Evolutionary conservation across 1,140 invertebrate species (phyloP).

Genomic region (Leptinotarsa undecemlineata): DNA sequence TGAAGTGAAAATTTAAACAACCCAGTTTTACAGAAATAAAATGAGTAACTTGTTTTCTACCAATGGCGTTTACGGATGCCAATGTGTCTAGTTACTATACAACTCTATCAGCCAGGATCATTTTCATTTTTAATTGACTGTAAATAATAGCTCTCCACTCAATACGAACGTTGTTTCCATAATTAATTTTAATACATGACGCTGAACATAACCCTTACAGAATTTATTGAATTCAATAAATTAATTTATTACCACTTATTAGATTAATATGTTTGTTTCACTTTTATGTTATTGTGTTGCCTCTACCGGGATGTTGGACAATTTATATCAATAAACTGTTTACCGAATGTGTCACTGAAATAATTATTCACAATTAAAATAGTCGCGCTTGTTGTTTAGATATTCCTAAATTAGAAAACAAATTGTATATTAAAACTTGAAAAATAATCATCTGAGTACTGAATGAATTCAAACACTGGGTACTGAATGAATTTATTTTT

Average conservation of each 20-base stretch:
- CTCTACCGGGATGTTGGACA: not conserved
- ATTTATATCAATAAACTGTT: not conserved
- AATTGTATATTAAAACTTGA: no score
- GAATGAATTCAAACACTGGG: no score
- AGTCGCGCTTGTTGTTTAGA: no score
- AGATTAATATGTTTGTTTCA: slow-evolving; percentile 15
- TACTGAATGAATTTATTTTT: no score
- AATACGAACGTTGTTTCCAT: slow-evolving; percentile 17
- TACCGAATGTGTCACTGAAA: not conserved
- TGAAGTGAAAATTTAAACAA: no score
- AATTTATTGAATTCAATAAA: slow-evolving; percentile 17
- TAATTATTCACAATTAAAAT: not conserved
- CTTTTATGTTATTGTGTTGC: not conserved
- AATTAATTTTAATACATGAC: slow-evolving; percentile 21
- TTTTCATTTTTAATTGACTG: slow-evolving; percentile 32
- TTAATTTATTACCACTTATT: not conserved
- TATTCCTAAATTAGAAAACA: no score
- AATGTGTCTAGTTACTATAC: not conserved
- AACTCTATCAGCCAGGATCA: slow-evolving; percentile 19
- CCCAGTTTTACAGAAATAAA: no score
- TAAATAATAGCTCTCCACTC: slow-evolving; percentile 27
- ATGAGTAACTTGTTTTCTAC: not conserved
- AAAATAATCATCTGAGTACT: no score
- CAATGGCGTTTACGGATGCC: not conserved
- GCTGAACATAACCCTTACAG: slow-evolving; percentile 2